These are phyloP conservation scores for Cyclophora albipunctata DNA, from an alignment of 2,888 invertebrate species.

Conservation along the genomic window DNA sequence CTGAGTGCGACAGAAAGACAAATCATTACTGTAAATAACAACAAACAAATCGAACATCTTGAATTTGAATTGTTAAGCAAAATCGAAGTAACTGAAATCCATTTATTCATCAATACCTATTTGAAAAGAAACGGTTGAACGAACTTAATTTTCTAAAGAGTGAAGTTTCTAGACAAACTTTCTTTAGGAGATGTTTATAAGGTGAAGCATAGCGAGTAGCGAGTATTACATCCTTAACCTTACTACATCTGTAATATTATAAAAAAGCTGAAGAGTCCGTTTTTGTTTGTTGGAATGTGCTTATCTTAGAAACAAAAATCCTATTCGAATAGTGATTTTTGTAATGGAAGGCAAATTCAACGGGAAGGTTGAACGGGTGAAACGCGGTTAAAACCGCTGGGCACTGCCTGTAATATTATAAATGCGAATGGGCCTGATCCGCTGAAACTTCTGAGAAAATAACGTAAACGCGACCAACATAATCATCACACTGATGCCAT, in stretches of 20 bases:
- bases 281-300: not conserved
- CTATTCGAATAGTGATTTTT: too few relatives aligned
- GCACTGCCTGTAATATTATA: too few relatives aligned
- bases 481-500: too few relatives aligned
- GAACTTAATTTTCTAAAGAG: conserved; percentile 7
- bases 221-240: too few relatives aligned
- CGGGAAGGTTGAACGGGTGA: too few relatives aligned
- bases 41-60: not conserved
- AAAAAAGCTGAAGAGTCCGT: not conserved
- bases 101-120: conserved; percentile 6
- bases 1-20: too few relatives aligned
- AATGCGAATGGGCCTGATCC: too few relatives aligned
- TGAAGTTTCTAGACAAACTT: conserved; percentile 4
- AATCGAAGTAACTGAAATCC: not conserved
- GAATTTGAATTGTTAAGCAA: not conserved
- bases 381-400: too few relatives aligned
- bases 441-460: too few relatives aligned
- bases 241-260: not conserved
- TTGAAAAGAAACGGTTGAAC: not conserved
- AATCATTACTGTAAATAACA: too few relatives aligned
- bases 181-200: not conserved
- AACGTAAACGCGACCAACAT: too few relatives aligned
- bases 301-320: not conserved
- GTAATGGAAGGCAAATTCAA: too few relatives aligned
- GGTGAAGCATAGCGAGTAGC: not conserved